Evolutionary conservation across 2,797 vertebrate genomes (phyloP).

Genomic region (Sebastes steindachneri): DNA sequence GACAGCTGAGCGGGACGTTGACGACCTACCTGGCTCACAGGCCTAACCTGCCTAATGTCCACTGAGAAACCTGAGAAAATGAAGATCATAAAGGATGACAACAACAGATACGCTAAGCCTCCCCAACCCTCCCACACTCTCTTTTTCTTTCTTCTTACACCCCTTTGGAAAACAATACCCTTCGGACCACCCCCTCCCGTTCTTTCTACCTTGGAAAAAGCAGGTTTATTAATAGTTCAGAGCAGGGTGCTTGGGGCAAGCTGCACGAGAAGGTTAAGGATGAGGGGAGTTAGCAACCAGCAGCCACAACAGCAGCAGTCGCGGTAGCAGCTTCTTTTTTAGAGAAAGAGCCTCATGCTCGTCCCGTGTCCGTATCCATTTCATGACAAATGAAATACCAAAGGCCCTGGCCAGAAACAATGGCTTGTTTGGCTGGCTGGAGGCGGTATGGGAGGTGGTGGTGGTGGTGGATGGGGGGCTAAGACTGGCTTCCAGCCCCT

Average conservation of each 20-base stretch:
- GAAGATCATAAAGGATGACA: constrained; percentile 51
- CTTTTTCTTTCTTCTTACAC: constrained; percentile 49
- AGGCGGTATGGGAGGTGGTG: constrained; percentile 50
- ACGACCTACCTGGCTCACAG: constrained; percentile 45
- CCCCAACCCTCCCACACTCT: constrained; percentile 27
- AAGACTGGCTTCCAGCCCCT: constrained; percentile 78
- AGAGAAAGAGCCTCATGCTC: constrained; percentile 68
- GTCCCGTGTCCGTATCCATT: constrained; percentile 79
- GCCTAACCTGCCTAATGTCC: constrained; percentile 52
- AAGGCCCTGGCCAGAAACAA: constrained; percentile 77
- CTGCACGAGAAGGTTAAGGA: constrained; percentile 71
- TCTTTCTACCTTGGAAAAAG: constrained; percentile 65
- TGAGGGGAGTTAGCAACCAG: constrained; percentile 50
- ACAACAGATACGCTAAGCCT: constrained; percentile 49
- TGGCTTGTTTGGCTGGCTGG: constrained; percentile 75
- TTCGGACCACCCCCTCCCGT: constrained; percentile 30
- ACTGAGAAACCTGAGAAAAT: constrained; percentile 56
- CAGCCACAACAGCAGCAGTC: constrained; percentile 37
- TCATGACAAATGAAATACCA: constrained; percentile 87
- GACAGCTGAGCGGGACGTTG: constrained; percentile 43
- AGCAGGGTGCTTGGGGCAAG: constrained; percentile 56
- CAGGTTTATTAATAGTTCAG: constrained; percentile 73
- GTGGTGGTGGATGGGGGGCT: constrained; percentile 11
- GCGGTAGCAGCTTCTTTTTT: constrained; percentile 73
- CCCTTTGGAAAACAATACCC: constrained; percentile 66